phyloP scores from a whole-genome alignment of 1,140 invertebrate genomes.

The Aplysia californica region DNA sequence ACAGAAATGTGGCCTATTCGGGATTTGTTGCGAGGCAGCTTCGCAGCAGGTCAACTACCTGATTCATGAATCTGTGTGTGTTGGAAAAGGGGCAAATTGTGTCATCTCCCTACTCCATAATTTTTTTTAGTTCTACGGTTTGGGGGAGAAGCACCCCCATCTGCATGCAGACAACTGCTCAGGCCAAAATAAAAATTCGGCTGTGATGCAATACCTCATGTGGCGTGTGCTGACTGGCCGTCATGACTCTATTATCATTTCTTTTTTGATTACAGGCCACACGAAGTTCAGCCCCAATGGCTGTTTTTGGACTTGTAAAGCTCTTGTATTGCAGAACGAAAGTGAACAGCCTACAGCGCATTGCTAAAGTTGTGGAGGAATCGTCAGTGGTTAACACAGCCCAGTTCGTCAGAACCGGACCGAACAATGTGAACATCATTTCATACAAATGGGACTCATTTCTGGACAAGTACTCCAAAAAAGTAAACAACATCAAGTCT shows the following conservation, averaged over 20 bases:
- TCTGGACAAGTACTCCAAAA: neutral
- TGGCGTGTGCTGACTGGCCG: slow-evolving; percentile 18
- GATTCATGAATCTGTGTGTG: slow-evolving; percentile 36
- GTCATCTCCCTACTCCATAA: slow-evolving; percentile 32
- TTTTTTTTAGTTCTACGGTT: slow-evolving; percentile 34
- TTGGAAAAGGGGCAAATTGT: slow-evolving; percentile 34
- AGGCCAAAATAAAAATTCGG: slow-evolving; percentile 36
- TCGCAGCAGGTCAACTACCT: slow-evolving; percentile 35
- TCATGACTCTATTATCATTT: neutral
- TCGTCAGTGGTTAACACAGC: neutral
- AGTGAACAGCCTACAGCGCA: slow-evolving; percentile 21
- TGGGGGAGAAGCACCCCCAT: slow-evolving; percentile 27
- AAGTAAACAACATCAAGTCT: neutral
- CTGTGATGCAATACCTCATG: slow-evolving; percentile 19
- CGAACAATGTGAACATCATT: neutral
- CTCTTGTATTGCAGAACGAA: slow-evolving; percentile 6
- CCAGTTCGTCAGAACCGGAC: neutral
- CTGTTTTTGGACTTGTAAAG: slow-evolving; percentile 28
- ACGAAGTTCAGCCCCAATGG: slow-evolving; percentile 21
- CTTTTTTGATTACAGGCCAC: slow-evolving; percentile 21
- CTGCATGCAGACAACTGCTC: slow-evolving; percentile 33
- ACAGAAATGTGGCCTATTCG: slow-evolving; percentile 43
- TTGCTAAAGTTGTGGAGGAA: neutral
- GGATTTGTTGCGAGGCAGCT: slow-evolving; percentile 11
- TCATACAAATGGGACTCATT: neutral